These are phyloP conservation scores for Hestina assimilis DNA, from an alignment of 1,140 invertebrate species.

Conservation along the genomic window DNA sequence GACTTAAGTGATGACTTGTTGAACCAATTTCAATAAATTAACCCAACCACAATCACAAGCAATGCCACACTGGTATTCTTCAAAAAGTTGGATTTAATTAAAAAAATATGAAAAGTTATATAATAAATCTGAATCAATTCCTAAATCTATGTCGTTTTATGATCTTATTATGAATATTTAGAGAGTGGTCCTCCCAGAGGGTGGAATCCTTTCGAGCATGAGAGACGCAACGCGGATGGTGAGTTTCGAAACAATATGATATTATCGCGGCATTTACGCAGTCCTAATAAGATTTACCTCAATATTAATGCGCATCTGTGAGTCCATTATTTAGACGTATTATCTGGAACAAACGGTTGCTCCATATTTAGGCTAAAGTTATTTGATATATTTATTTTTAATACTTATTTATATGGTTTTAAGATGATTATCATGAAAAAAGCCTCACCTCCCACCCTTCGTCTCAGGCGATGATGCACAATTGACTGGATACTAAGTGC, in stretches of 20 bases:
- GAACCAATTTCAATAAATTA: too few species aligned
- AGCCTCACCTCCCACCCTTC: too few species aligned
- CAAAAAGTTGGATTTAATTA: too few species aligned
- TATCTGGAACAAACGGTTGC: slow-evolving; percentile 55
- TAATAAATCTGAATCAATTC: not conserved
- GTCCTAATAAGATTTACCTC: slow-evolving; percentile 77
- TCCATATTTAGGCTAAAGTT: slow-evolving; percentile 24
- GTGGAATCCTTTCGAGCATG: slow-evolving; percentile 69
- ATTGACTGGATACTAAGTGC: too few species aligned
- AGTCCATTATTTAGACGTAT: slow-evolving; percentile 71
- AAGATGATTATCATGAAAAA: too few species aligned
- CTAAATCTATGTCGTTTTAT: slow-evolving; percentile 38
- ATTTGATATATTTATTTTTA: too few species aligned
- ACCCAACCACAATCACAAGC: too few species aligned
- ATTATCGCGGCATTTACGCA: slow-evolving; percentile 72
- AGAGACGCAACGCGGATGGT: slow-evolving; percentile 68
- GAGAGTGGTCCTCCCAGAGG: slow-evolving; percentile 53
- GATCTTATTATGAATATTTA: slow-evolving; percentile 70
- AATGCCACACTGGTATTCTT: too few species aligned
- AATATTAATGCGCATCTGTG: slow-evolving; percentile 73
- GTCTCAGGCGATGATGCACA: too few species aligned
- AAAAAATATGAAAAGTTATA: not conserved
- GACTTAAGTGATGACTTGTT: too few species aligned
- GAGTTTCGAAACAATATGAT: slow-evolving; percentile 75
- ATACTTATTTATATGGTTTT: too few species aligned